Conservation (phyloP, 2,797 vertebrate genomes). For the Dicrostonyx torquatus region DNA sequence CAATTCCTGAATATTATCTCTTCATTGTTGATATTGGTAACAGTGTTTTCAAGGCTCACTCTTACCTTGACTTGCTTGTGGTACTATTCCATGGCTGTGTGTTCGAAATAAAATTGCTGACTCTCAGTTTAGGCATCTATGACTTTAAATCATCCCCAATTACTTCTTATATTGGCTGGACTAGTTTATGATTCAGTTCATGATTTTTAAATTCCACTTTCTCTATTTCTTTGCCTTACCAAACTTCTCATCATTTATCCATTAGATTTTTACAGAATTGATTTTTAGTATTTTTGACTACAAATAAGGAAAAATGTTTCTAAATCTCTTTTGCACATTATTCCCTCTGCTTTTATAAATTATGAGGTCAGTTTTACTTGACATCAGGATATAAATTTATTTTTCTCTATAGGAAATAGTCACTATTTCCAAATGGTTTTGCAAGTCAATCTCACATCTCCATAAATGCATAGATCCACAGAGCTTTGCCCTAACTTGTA, state of each 20-base stretch:
- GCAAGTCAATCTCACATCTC: not conserved
- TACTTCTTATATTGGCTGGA: not conserved
- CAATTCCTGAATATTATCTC: not conserved
- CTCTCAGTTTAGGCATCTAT: not conserved
- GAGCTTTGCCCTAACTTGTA: not conserved
- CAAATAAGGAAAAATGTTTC: not conserved
- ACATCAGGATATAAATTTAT: not conserved
- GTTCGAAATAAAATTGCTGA: not conserved
- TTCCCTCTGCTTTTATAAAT: not conserved
- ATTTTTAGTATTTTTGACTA: slow-evolving; percentile 33
- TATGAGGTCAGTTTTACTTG: not conserved
- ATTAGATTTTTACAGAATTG: not conserved
- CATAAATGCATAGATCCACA: not conserved
- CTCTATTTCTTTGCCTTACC: not conserved
- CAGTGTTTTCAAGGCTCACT: not conserved
- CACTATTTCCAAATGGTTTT: not conserved
- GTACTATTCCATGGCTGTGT: not conserved
- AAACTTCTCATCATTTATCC: not conserved
- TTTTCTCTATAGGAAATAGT: not conserved
- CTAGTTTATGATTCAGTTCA: not conserved
- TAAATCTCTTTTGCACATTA: not conserved
- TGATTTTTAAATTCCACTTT: not conserved
- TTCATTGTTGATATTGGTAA: not conserved
- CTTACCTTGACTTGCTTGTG: not conserved
- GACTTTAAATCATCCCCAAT: not conserved